Conservation (phyloP, 1,140 invertebrate genomes). For the Aphelinus certus region DNA sequence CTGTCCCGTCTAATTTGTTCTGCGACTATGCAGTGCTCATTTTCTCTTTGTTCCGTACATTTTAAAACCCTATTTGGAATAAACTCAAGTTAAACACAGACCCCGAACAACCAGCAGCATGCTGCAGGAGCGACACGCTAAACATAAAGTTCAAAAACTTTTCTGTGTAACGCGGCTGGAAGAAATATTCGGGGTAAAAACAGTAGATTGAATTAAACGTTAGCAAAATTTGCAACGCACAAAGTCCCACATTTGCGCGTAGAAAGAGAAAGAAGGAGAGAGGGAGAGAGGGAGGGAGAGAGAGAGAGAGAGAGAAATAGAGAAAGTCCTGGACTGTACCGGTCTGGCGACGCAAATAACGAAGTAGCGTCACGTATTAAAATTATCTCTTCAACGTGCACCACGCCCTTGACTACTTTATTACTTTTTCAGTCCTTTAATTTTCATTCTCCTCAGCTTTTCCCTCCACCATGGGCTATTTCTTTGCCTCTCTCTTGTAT, state of each 20-base stretch:
- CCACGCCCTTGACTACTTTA: not conserved
- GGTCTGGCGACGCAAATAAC: conserved; percentile 44
- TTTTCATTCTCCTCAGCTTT: not conserved
- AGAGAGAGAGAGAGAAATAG: too few species aligned
- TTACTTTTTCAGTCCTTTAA: not conserved
- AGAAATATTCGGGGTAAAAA: not conserved
- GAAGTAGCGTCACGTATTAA: conserved; percentile 48
- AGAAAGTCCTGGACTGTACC: not conserved
- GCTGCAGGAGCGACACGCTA: not conserved
- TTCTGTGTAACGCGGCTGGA: not conserved
- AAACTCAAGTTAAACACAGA: conserved; percentile 13
- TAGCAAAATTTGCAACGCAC: not conserved
- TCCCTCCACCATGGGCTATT: not conserved
- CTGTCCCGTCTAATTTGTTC: conserved; percentile 19
- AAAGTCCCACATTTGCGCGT: too few species aligned
- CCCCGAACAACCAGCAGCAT: not conserved
- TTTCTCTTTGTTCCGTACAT: conserved; percentile 10
- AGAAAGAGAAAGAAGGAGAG: not conserved
- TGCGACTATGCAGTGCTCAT: not conserved
- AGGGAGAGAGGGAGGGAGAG: not conserved
- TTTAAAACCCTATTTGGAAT: conserved; percentile 6
- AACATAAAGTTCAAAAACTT: conserved; percentile 18
- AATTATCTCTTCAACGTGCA: conserved; percentile 46
- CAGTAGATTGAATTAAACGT: conserved; percentile 7
- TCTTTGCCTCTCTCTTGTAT: conserved; percentile 3